These are phyloP conservation scores for Zalophus californianus DNA, from an alignment of 2,797 vertebrate genomes.

Conservation along the genomic window DNA sequence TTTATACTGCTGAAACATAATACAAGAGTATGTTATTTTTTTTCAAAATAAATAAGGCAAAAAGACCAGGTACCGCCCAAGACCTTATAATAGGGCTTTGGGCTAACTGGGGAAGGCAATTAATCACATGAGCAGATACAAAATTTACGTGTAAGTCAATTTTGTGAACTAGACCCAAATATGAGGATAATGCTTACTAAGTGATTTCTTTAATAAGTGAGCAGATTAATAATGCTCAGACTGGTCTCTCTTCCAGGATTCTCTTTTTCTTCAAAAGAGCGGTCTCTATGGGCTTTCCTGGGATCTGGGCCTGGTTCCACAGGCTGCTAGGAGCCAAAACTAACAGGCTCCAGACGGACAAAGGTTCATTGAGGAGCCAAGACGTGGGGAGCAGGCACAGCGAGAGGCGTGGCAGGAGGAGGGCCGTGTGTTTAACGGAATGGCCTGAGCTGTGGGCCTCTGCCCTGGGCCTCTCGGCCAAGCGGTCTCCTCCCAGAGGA, in stretches of 20 bases:
- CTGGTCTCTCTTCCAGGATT: conserved; percentile 29
- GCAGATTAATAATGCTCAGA: background rate
- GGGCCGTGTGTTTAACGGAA: conserved; percentile 64
- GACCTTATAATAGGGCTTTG: background rate
- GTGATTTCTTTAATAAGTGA: background rate
- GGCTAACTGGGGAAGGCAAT: background rate
- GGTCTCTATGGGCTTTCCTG: conserved; percentile 46
- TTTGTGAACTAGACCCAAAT: background rate
- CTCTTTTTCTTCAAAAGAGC: conserved; percentile 61
- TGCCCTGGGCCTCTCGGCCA: background rate
- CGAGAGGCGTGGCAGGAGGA: conserved; percentile 61
- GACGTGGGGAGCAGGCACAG: conserved; percentile 54
- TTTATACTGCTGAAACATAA: background rate
- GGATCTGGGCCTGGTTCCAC: conserved; percentile 80
- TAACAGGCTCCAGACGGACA: conserved; percentile 86
- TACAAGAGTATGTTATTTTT: background rate
- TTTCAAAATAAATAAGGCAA: conserved; percentile 42
- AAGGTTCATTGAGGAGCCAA: conserved; percentile 85
- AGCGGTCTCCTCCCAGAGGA: background rate
- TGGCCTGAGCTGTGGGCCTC: conserved; percentile 8
- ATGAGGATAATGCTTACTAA: background rate
- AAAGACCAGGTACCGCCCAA: background rate
- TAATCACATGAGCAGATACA: background rate
- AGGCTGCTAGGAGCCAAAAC: conserved; percentile 86
- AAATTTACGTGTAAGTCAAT: background rate